A percentile compares a stretch with the other conserved stretches of the same genome.
phyloP scores from a whole-genome alignment of 2,113 vertebrate genomes.

The Oenanthe oenanthe region DNA sequence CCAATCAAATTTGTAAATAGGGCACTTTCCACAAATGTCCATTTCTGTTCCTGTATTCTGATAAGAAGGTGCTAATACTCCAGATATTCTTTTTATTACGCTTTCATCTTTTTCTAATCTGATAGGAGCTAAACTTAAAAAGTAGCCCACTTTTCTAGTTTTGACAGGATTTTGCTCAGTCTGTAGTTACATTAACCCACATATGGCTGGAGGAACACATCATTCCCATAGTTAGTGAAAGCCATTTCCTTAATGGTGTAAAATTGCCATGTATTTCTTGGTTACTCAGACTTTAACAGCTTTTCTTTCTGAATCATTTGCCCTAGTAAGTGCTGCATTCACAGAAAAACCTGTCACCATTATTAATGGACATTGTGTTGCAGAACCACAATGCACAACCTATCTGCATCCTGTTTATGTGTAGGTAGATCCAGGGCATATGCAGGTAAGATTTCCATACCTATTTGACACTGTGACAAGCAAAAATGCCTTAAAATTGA shows the following conservation, averaged over 20 bases:
- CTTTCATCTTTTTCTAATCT: background rate
- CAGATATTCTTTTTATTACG: background rate
- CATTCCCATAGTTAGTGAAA: background rate
- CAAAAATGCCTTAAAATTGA: background rate
- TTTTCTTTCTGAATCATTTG: constrained; percentile 11
- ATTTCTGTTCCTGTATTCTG: background rate
- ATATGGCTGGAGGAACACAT: background rate
- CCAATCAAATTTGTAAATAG: background rate
- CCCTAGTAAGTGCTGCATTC: background rate
- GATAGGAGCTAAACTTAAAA: background rate
- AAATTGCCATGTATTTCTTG: background rate
- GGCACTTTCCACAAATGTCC: background rate
- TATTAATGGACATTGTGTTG: background rate
- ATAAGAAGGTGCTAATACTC: background rate
- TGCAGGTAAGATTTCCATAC: background rate
- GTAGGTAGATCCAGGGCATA: background rate
- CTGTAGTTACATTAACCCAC: background rate
- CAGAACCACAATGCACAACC: background rate
- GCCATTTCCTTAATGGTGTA: background rate
- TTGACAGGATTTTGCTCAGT: background rate
- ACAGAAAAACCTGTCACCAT: background rate
- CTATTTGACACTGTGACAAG: background rate
- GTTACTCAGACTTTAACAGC: background rate
- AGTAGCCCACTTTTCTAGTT: background rate
- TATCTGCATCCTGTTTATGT: background rate